A percentile compares a stretch with the other conserved stretches of the same genome.
phyloP scores from a whole-genome alignment of 2,888 invertebrate species.

The Melanotus villosus region DNA sequence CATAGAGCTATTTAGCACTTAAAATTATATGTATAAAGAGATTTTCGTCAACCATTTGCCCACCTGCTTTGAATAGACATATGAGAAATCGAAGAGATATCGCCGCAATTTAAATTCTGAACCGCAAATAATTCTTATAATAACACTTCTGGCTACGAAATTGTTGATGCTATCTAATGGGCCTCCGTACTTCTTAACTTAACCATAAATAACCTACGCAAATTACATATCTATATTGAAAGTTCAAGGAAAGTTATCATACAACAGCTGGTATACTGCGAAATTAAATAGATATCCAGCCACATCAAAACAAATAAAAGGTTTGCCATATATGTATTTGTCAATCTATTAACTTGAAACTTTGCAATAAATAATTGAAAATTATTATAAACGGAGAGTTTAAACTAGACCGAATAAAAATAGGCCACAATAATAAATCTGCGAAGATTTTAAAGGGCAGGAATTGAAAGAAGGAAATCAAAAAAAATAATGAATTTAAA shows the following conservation, averaged over 20 bases:
- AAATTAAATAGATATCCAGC: slow-evolving; percentile 13
- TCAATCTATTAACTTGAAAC: not conserved
- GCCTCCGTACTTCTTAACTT: slow-evolving; percentile 6
- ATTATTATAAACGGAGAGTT: no score
- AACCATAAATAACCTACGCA: slow-evolving; percentile 15
- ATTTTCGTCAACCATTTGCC: slow-evolving; percentile 53
- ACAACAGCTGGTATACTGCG: slow-evolving; percentile 15
- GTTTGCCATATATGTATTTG: not conserved
- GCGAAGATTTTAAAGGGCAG: no score
- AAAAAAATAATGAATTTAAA: no score
- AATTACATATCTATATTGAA: slow-evolving; percentile 19
- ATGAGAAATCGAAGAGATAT: slow-evolving; percentile 3
- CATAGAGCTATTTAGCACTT: slow-evolving; percentile 59
- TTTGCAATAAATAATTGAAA: no score
- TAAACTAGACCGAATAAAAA: no score
- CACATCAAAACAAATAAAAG: not conserved
- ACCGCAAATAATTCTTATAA: slow-evolving; percentile 15
- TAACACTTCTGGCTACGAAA: slow-evolving; percentile 1
- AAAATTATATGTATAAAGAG: slow-evolving; percentile 57
- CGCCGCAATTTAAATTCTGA: not conserved
- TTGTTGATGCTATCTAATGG: slow-evolving; percentile 11
- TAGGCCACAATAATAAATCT: no score
- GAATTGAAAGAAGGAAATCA: no score
- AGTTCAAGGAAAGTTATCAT: slow-evolving; percentile 13
- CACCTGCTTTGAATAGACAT: slow-evolving; percentile 47